Base-by-base conservation (phyloP, 2,113 vertebrate species). In the Tretioscincus oriximinensis region DNA sequence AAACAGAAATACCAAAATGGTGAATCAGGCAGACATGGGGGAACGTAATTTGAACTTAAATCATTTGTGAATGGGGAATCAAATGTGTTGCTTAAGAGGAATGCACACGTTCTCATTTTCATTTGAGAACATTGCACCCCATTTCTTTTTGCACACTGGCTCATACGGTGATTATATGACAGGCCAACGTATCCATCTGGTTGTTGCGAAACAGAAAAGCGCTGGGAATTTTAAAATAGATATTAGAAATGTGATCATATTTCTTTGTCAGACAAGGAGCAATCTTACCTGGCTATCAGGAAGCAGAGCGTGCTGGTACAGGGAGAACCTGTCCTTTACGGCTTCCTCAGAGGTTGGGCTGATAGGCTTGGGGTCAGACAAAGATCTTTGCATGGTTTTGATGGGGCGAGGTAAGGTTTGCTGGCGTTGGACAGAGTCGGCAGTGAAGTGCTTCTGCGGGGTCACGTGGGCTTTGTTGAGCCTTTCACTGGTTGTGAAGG, bases 351-450 rank as follows among this genome's bases (percentile, higher is more conserved):
- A 97, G 0, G 98, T 99, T 82, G 98, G 98, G 92, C 98, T 99
- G 91, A 99, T 97, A 91, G 98, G 98, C 87, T 99, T 99, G 74
- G 98, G 98, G 90, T 99, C 98, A 0, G 98, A 99, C 95, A 99
- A 95, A 77, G 98, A 99, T 77, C 98, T 96, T 89, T 99, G 98
- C 89, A 99, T 96, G 94, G 95, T 99, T 95, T 98, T 99, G 90
- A 99, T 97, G 83, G 98, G 98, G 80, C 98, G 97, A 7, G 98
- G 98, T 88, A 99, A 90, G 0, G 96, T 97, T 92, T 98, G 98
- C 90, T 99, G 97, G 84, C 96, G 97, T 82, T 97, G 97, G 41
- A 95, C 91, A 4, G 96, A 95, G 90, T 99, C 98, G 0, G 96
- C 83, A 16, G 95, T 95, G 86, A 98, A 98, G 80, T 98, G 97